Percentiles rank a stretch among this genome's conserved stretches.
phyloP scores from a whole-genome alignment of 2,888 invertebrate species.

The Lymantria dispar region DNA sequence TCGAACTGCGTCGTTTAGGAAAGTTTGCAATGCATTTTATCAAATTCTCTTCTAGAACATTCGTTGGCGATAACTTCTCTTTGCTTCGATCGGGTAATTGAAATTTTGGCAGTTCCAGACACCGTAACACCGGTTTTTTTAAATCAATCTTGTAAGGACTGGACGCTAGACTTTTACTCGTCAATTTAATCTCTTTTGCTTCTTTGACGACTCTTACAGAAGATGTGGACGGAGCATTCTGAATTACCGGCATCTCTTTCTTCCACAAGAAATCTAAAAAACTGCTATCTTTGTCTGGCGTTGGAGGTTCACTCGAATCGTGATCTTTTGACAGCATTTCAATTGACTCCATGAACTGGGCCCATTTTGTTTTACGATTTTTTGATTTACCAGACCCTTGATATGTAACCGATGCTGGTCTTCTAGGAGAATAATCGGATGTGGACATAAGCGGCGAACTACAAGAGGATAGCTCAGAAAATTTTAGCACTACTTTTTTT shows the following conservation, averaged over 20 bases:
- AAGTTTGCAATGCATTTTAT: slow-evolving; percentile 47
- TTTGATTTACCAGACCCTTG: slow-evolving; percentile 17
- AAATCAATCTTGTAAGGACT: slow-evolving; percentile 52
- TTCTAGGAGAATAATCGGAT: slow-evolving; percentile 52
- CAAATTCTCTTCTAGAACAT: slow-evolving; percentile 52
- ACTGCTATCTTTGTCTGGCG: slow-evolving; percentile 41
- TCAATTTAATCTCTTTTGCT: slow-evolving; percentile 17
- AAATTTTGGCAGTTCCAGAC: slow-evolving; percentile 57
- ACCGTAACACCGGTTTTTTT: slow-evolving; percentile 48
- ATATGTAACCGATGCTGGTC: slow-evolving; percentile 13
- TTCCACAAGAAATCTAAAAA: slow-evolving; percentile 51
- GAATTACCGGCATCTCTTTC: slow-evolving; percentile 38
- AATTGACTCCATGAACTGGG: slow-evolving; percentile 57
- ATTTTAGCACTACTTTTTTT: slow-evolving; percentile 22
- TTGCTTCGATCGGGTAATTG: slow-evolving; percentile 32
- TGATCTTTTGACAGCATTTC: slow-evolving; percentile 48
- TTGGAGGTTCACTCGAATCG: slow-evolving; percentile 45
- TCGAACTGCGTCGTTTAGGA: slow-evolving; percentile 62
- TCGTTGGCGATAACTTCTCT: slow-evolving; percentile 26
- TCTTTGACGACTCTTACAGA: slow-evolving; percentile 32
- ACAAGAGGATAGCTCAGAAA: slow-evolving; percentile 37
- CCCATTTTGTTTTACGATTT: slow-evolving; percentile 47
- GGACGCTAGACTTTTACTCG: slow-evolving; percentile 53
- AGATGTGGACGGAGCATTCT: slow-evolving; percentile 37
- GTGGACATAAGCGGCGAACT: slow-evolving; percentile 52